Base-by-base conservation (phyloP, 2,888 invertebrate species). In the Athrips mouffetella region DNA sequence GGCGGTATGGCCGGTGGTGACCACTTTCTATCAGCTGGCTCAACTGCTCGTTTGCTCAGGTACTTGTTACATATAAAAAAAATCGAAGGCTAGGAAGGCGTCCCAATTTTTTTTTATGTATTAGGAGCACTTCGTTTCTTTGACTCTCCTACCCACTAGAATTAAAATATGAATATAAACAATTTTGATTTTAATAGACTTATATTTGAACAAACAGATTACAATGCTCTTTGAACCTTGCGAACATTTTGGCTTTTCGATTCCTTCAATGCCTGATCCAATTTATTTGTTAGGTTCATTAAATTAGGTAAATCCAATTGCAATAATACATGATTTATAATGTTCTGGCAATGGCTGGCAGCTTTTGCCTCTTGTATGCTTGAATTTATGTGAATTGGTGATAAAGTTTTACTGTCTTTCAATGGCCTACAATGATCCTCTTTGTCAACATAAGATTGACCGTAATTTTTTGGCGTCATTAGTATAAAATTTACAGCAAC, bases 261-360 rank as follows among this genome's bases (percentile, higher is more conserved):
- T 70, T 91, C 91, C 53, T 89, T 89, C 42, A 91, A 60, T 15
- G 91, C 91, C 60, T 85, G 80, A 49, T 91, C 91, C 45, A 91
- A 65, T 59, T 84, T 86, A 62, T 89, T 89, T 3, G 88, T 80
- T 52, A 91, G 62, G 60, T 90, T 80, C 21, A 89, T 49, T 57
- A 91, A 73, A 68, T 91, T 91, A n/a, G 86, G 87, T 49, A 91
- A 69, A 61, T 91, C 90, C 62, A 89, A 89, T 57, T 90, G 89
- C 8, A 91, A 55, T 21, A 89, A 53, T n/a, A 77, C 60, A 59
- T 86, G 80, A 37, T 63, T 72, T 3, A 85, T 67, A n/a, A 77
- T 53, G 64, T 83, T 75, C 55, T 85, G 81, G 55, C 88, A 87
- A 49, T 88, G 80, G 48, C 80, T 82, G 1, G 86, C 80, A 16